phyloP scores from a whole-genome alignment of 2,888 invertebrate species.

The Mythimna pallens region DNA sequence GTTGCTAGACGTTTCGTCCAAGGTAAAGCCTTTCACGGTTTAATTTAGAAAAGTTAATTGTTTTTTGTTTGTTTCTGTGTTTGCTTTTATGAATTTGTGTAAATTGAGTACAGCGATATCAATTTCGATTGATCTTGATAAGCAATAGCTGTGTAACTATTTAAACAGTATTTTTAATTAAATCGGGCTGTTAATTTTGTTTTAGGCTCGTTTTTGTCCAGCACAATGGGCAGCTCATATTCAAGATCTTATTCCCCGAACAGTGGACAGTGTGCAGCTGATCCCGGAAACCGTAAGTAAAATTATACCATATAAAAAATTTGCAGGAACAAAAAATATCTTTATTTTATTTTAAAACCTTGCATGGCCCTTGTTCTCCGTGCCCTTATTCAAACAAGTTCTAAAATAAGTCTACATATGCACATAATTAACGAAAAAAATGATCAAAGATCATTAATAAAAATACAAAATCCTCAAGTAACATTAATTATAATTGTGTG shows the following conservation, averaged over 20 bases:
- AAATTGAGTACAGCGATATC: neutral
- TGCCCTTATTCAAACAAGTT: neutral
- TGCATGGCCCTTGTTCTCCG: neutral
- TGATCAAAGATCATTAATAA: neutral
- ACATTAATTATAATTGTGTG: neutral
- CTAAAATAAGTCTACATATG: too few relatives aligned
- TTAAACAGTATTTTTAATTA: conserved; percentile 1
- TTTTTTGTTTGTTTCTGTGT: neutral
- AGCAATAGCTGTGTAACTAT: conserved; percentile 7
- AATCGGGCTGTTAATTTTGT: conserved; percentile 31
- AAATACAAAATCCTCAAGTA: too few relatives aligned
- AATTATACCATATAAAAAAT: neutral
- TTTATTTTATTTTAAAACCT: neutral
- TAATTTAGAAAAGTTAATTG: conserved; percentile 1
- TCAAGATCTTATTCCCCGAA: conserved; percentile 87
- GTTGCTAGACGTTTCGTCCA: conserved; percentile 77
- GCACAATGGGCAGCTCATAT: conserved; percentile 85
- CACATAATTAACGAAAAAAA: too few relatives aligned
- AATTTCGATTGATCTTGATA: conserved; percentile 4
- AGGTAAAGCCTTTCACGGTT: conserved; percentile 80
- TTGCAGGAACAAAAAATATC: neutral
- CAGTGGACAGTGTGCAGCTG: conserved; percentile 68
- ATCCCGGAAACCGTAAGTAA: conserved; percentile 78
- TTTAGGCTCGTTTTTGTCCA: conserved; percentile 49
- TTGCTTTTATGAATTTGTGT: conserved; percentile 1